Conservation (phyloP, 2,888 invertebrate species). For the Idaea aversata region DNA sequence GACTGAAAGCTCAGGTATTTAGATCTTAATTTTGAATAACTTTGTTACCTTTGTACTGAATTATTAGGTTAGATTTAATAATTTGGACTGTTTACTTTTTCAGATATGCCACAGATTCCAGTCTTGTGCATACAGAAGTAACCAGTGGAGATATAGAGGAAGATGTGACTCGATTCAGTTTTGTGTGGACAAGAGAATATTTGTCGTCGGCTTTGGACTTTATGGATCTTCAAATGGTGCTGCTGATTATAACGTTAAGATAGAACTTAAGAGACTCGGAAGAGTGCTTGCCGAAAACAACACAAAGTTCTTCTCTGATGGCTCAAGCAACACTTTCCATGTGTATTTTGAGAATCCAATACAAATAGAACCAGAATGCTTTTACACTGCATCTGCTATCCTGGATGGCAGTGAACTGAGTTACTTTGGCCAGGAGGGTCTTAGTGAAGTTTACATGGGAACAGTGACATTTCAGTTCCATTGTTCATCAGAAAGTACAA, state of each 20-base stretch:
- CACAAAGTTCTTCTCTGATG: slow-evolving; percentile 97
- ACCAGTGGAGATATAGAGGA: slow-evolving; percentile 98
- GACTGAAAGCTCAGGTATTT: slow-evolving; percentile 91
- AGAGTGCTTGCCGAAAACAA: slow-evolving; percentile 93
- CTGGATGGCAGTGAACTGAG: slow-evolving; percentile 96
- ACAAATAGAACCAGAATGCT: slow-evolving; percentile 95
- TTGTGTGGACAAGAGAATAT: slow-evolving; percentile 96
- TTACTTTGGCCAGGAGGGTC: slow-evolving; percentile 98
- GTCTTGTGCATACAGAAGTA: slow-evolving; percentile 97
- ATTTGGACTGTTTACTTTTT: slow-evolving; percentile 24
- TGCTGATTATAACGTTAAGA: slow-evolving; percentile 96
- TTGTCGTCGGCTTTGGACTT: slow-evolving; percentile 96
- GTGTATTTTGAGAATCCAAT: slow-evolving; percentile 89
- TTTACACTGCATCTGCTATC: slow-evolving; percentile 97
- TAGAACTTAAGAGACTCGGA: slow-evolving; percentile 94
- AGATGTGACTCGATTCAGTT: slow-evolving; percentile 98
- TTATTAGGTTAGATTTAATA: neutral
- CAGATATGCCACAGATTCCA: slow-evolving; percentile 97
- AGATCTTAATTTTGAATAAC: neutral
- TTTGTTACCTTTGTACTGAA: neutral
- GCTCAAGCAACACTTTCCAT: slow-evolving; percentile 97
- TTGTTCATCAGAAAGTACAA: slow-evolving; percentile 97
- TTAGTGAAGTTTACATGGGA: slow-evolving; percentile 95
- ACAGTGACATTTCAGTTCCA: slow-evolving; percentile 98
- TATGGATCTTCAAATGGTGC: slow-evolving; percentile 98